A percentile compares a stretch with the other conserved stretches of the same genome.
Evolutionary conservation across 2,797 vertebrate species (phyloP).

Genomic region (Sylvia borin): DNA sequence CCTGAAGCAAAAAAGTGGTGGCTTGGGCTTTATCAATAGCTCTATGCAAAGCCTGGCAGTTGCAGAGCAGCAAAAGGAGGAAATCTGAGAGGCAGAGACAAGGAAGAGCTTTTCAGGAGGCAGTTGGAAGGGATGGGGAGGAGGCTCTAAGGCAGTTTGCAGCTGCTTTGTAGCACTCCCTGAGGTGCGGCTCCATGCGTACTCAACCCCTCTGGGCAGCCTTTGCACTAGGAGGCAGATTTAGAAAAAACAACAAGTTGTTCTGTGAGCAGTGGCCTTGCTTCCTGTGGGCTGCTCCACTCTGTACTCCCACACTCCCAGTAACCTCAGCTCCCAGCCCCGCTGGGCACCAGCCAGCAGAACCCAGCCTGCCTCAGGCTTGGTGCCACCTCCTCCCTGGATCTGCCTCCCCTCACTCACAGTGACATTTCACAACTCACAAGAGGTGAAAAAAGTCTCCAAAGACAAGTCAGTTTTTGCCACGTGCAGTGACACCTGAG

Average conservation of each 20-base stretch:
- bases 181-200: constrained; percentile 13
- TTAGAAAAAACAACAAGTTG: constrained; percentile 49
- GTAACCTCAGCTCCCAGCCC: neutral
- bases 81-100: neutral
- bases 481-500: neutral
- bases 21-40: neutral
- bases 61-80: constrained; percentile 34
- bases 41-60: constrained; percentile 58
- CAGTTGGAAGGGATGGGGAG: neutral
- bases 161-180: constrained; percentile 18
- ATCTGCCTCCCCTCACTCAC: accelerated
- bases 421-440: neutral
- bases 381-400: accelerated
- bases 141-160: neutral
- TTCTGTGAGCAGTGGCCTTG: constrained; percentile 14
- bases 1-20: neutral
- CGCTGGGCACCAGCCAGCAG: neutral
- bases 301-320: accelerated
- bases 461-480: neutral
- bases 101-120: constrained; percentile 22
- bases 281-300: neutral
- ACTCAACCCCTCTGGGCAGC: constrained; percentile 45
- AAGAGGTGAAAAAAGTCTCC: neutral
- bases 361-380: neutral
- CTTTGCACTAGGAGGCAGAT: neutral